phyloP scores from a whole-genome alignment of 2,797 vertebrate genomes.

The Microchirus variegatus region DNA sequence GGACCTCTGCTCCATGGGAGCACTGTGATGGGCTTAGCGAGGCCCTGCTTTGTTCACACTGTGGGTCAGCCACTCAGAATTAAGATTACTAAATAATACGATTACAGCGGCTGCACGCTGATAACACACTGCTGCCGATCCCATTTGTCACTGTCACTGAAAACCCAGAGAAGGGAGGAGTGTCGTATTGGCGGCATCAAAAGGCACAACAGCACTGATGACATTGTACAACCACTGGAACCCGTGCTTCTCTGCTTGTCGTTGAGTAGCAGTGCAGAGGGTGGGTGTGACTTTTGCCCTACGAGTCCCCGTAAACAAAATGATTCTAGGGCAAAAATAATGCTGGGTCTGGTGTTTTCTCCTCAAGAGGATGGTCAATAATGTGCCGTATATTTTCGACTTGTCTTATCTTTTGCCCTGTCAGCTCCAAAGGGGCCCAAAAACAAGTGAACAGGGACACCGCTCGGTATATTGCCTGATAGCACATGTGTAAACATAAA shows the following conservation, averaged over 20 bases:
- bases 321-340: constrained; percentile 5
- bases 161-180: constrained; percentile 55
- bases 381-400: constrained; percentile 13
- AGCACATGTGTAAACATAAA: constrained; percentile 49
- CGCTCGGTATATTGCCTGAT: constrained; percentile 23
- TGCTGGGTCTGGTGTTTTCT: background rate
- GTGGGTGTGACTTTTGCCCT: constrained; percentile 13
- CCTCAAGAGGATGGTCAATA: constrained; percentile 9
- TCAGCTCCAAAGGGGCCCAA: constrained; percentile 13
- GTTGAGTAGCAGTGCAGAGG: constrained; percentile 13
- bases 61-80: constrained; percentile 76
- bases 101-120: constrained; percentile 76
- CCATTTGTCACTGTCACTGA: constrained; percentile 66
- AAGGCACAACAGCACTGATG: constrained; percentile 55
- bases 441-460: constrained; percentile 5
- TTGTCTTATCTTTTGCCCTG: constrained; percentile 18
- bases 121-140: constrained; percentile 70
- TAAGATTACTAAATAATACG: constrained; percentile 82
- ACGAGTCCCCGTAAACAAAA: constrained; percentile 30
- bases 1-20: constrained; percentile 73
- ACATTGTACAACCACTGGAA: constrained; percentile 41
- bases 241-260: constrained; percentile 23
- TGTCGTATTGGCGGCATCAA: constrained; percentile 64
- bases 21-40: constrained; percentile 75
- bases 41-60: constrained; percentile 71